Evolutionary conservation across 2,113 vertebrate genomes (phyloP), one percentile per base, ranked within the genome.

Genomic region (Podarcis cretensis): DNA sequence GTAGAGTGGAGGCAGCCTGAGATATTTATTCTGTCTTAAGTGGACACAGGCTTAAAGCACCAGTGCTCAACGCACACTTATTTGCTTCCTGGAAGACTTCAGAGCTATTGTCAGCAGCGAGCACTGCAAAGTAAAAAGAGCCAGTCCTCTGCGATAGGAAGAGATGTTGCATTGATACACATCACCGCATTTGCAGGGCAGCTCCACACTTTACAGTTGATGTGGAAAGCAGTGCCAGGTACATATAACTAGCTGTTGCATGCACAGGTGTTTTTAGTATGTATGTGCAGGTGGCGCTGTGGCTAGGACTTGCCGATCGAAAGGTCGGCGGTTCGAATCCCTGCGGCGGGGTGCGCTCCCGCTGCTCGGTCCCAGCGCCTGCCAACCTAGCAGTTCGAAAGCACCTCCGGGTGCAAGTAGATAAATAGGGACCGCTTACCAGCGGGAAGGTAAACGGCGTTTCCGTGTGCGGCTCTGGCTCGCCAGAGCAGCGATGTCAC

Each of bases 1-100:
- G 13, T 14, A 13, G n/a, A 74, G n/a, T 77, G 23, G 21, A 27
- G 75, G 5, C 3, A 6, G 25, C 1, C 1, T 12, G 76, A 78
- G 43, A 78, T 20, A 27, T 20, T 37, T 48, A 78, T 13, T 35
- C 48, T n/a, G 13, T 79, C 43, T 48, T 79, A 79, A 79, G 20
- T 12, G 37, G 76, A 10, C 40, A 25, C 5, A 48, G 8, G 40
- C 76, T 25, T 40, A 43, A 78, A 12, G 23, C 40, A 48, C 4
- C 32, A 48, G 21, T 18, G 25, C 43, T 0, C 77, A 92, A 93
- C 86, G 95, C 89, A 93, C 94, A 92, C 43, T 81, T 87, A 91
- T 81, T 95, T 14, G 92, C 75, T 93, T 96, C 94, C 93, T 92
- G 94, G 96, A 96, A 96, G 96, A 96, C 96, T 94, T 93, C 91